Conservation (phyloP, 2,797 vertebrate genomes). For the Phoeniculus purpureus region DNA sequence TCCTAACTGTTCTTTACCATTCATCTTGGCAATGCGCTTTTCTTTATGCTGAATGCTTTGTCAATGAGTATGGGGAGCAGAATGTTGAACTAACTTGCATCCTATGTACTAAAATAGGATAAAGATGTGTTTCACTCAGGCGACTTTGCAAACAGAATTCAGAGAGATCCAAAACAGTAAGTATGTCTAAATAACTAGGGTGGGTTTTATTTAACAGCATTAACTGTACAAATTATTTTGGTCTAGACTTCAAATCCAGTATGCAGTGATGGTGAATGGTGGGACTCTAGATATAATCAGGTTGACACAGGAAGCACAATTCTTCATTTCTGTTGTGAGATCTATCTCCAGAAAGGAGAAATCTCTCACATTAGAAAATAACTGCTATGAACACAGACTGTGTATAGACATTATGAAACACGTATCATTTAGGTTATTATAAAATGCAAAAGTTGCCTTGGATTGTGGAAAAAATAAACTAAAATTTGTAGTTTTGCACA, state of each 20-base stretch:
- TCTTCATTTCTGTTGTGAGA: neutral
- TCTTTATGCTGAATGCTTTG: neutral
- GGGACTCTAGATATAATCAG: neutral
- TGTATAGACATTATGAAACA: neutral
- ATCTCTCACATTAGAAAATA: neutral
- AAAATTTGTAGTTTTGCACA: neutral
- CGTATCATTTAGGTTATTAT: neutral
- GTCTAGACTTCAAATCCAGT: neutral
- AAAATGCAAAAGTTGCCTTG: neutral
- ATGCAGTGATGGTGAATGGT: neutral
- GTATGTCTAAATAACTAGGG: neutral
- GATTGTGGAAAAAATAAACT: neutral
- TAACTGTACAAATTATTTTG: neutral
- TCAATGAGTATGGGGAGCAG: neutral
- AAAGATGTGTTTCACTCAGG: neutral
- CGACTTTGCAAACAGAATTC: constrained; percentile 18
- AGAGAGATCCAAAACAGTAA: neutral
- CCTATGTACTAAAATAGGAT: neutral
- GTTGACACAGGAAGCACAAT: neutral
- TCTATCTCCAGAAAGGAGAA: neutral
- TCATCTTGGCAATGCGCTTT: neutral
- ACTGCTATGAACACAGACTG: neutral
- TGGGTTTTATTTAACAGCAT: neutral
- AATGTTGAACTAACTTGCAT: neutral
- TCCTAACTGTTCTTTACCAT: constrained; percentile 6